Evolutionary conservation across 2,113 vertebrate species (phyloP).

Genomic region (Rhipidura dahli): DNA sequence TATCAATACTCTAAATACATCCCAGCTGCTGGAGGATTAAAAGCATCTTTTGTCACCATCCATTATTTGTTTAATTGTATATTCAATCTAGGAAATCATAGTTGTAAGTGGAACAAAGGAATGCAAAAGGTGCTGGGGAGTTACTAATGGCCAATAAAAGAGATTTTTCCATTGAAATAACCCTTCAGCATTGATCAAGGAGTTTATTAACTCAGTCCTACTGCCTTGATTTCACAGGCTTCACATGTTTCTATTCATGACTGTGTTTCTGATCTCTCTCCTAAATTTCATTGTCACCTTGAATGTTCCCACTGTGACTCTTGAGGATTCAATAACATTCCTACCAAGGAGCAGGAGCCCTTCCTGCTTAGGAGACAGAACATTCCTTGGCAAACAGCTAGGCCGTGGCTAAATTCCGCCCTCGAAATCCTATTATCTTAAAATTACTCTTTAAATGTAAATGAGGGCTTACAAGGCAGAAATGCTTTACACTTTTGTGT

Average conservation of each 20-base stretch:
- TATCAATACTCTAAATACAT: background rate
- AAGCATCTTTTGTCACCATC: background rate
- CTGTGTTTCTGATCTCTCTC: background rate
- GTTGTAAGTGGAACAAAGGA: background rate
- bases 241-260: background rate
- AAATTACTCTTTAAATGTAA: constrained; percentile 39
- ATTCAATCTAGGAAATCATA: background rate
- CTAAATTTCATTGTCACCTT: background rate
- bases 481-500: background rate
- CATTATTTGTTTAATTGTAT: background rate
- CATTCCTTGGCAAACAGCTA: background rate
- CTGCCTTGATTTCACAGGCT: background rate
- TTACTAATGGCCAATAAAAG: background rate
- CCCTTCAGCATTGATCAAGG: background rate
- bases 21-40: background rate
- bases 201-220: background rate
- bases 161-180: background rate
- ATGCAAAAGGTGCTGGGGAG: background rate
- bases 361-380: background rate
- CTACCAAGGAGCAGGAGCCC: background rate
- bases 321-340: background rate
- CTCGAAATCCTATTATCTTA: constrained; percentile 25
- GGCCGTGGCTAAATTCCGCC: background rate
- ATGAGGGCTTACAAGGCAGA: constrained; percentile 15
- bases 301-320: background rate